phyloP scores from a whole-genome alignment of 1,140 invertebrate genomes.

The Diuraphis noxia region DNA sequence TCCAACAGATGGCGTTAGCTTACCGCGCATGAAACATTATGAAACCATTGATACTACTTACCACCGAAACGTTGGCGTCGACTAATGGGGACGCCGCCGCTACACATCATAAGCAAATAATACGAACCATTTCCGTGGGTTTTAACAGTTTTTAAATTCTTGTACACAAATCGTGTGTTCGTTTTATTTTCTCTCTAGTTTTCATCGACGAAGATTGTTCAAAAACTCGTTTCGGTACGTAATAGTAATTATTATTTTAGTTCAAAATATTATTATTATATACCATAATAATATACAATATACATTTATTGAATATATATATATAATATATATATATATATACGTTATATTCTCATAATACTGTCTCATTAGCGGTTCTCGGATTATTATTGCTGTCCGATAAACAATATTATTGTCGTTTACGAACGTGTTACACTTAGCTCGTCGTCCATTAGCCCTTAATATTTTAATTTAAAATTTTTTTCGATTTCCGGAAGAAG shows the following conservation, averaged over 20 bases:
- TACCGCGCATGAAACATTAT: not conserved
- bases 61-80: conserved; percentile 7
- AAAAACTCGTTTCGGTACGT: not conserved
- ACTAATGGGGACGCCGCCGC: conserved; percentile 18
- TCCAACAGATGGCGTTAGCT: conserved; percentile 14
- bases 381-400: not conserved
- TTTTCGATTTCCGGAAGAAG: not conserved
- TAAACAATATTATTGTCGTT: not conserved
- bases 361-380: not conserved
- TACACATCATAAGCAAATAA: conserved; percentile 9
- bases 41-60: conserved; percentile 30
- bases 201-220: not conserved
- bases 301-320: no score
- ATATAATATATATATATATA: no score
- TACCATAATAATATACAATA: no score
- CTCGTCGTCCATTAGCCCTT: not conserved
- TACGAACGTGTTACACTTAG: not conserved
- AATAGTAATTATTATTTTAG: not conserved
- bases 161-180: not conserved
- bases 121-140: not conserved
- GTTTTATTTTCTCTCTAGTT: not conserved
- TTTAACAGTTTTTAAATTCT: conserved; percentile 27
- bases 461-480: not conserved
- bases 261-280: no score
- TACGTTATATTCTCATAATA: not conserved